Evolutionary conservation across 2,888 invertebrate genomes (phyloP).

Genomic region (Erpobdella octoculata): DNA sequence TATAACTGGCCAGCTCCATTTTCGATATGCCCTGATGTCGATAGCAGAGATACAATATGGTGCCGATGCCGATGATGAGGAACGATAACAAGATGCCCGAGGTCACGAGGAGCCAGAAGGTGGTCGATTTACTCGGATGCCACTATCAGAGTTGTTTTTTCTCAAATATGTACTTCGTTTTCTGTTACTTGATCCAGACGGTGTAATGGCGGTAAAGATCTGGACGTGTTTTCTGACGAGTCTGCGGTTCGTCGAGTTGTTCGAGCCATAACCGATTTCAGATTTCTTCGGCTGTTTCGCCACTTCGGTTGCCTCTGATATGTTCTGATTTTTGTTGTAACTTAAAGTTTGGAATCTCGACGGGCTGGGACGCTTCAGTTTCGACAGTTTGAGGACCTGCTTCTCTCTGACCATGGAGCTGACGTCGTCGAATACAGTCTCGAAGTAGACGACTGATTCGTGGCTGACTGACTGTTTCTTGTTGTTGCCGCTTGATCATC

Average conservation of each 20-base stretch:
- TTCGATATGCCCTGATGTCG: neutral
- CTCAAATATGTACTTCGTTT: too few relatives aligned
- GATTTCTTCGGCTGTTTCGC: neutral
- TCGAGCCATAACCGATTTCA: too few relatives aligned
- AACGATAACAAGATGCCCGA: slow-evolving; percentile 8
- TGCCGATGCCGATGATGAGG: slow-evolving; percentile 9
- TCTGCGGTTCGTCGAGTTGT: too few relatives aligned
- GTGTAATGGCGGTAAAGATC: too few relatives aligned
- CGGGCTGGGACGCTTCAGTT: neutral
- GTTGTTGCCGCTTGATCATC: neutral
- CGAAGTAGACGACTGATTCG: neutral
- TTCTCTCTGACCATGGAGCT: neutral
- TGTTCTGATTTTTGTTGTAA: neutral
- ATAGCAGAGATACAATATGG: slow-evolving; percentile 2
- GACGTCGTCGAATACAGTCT: neutral
- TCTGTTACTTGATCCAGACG: too few relatives aligned
- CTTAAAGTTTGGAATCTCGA: too few relatives aligned
- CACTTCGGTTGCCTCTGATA: neutral
- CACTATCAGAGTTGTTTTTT: neutral
- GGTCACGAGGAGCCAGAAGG: slow-evolving; percentile 2
- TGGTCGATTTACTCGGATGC: slow-evolving; percentile 3
- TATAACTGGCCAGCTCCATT: neutral
- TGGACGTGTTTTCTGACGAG: too few relatives aligned
- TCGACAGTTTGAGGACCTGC: neutral
- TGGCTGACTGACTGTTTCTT: neutral